Percentiles rank a stretch among this genome's conserved stretches.
These are phyloP conservation scores for Seriola dumerili DNA, from an alignment of 2,113 vertebrate genomes.

Conservation along the genomic window DNA sequence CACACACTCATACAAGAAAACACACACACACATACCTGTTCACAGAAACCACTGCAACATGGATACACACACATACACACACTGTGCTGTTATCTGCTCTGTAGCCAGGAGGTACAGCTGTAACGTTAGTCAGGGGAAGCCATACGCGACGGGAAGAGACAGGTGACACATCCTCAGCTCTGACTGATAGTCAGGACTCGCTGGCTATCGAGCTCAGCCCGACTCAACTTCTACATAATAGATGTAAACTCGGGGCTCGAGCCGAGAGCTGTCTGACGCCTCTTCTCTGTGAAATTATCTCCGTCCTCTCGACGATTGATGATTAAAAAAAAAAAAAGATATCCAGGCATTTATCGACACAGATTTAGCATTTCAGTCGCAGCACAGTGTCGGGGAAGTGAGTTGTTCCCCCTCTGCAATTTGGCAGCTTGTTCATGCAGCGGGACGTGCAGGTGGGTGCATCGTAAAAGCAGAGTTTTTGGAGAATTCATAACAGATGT, in stretches of 20 bases:
- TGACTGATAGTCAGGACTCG: slow-evolving; percentile 55
- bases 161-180: slow-evolving; percentile 65
- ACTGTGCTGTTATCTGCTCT: slow-evolving; percentile 47
- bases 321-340: no score
- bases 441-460: slow-evolving; percentile 11
- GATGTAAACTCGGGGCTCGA: slow-evolving; percentile 51
- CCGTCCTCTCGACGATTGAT: not conserved
- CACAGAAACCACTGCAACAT: no score
- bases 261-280: slow-evolving; percentile 35
- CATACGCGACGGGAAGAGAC: slow-evolving; percentile 58
- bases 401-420: slow-evolving; percentile 1
- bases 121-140: slow-evolving; percentile 60
- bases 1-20: no score
- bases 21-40: slow-evolving; percentile 20
- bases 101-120: slow-evolving; percentile 48
- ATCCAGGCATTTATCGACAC: not conserved
- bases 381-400: slow-evolving; percentile 4
- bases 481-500: slow-evolving; percentile 12
- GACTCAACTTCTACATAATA: slow-evolving; percentile 68
- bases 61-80: slow-evolving; percentile 28
- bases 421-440: slow-evolving; percentile 35
- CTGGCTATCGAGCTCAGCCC: slow-evolving; percentile 47
- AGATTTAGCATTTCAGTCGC: not conserved
- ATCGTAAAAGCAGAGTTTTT: not conserved
- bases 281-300: slow-evolving; percentile 44